These are phyloP conservation scores for Callithrix jacchus DNA, from an alignment of 2,113 vertebrate species.

Conservation along the genomic window DNA sequence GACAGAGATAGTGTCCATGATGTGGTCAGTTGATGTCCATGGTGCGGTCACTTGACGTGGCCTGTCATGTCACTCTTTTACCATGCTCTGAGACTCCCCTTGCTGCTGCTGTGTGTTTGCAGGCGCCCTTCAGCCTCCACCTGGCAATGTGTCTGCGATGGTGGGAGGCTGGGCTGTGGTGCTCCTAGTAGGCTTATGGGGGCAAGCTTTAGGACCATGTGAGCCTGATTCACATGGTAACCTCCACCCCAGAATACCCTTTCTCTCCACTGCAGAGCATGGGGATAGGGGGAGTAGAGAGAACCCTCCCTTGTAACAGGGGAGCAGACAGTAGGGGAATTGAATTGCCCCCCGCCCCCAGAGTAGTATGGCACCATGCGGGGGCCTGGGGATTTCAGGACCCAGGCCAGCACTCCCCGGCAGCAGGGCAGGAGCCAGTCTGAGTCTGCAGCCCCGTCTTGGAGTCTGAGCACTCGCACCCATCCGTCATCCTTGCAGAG, in stretches of 20 bases:
- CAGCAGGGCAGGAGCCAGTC: fast-evolving
- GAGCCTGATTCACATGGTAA: background rate
- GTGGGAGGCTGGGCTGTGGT: background rate
- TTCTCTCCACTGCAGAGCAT: background rate
- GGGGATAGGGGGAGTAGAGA: background rate
- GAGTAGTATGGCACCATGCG: fast-evolving
- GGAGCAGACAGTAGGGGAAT: background rate
- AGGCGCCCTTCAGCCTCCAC: background rate
- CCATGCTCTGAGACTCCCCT: background rate
- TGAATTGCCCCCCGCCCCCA: background rate
- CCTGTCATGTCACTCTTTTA: background rate
- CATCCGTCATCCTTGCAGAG: background rate
- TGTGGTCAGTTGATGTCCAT: too few species aligned
- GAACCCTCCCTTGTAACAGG: background rate
- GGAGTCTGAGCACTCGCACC: background rate
- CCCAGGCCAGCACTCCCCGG: background rate
- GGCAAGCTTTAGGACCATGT: background rate
- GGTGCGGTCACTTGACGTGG: too few species aligned
- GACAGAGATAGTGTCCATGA: background rate
- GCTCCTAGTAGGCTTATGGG: background rate
- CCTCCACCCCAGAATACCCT: background rate
- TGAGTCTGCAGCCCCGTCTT: background rate
- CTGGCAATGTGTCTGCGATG: too few species aligned
- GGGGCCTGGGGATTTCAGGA: background rate
- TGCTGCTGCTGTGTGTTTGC: background rate